These are phyloP conservation scores for Helicorthomorpha holstii DNA, from an alignment of 1,140 invertebrate genomes.

Conservation along the genomic window DNA sequence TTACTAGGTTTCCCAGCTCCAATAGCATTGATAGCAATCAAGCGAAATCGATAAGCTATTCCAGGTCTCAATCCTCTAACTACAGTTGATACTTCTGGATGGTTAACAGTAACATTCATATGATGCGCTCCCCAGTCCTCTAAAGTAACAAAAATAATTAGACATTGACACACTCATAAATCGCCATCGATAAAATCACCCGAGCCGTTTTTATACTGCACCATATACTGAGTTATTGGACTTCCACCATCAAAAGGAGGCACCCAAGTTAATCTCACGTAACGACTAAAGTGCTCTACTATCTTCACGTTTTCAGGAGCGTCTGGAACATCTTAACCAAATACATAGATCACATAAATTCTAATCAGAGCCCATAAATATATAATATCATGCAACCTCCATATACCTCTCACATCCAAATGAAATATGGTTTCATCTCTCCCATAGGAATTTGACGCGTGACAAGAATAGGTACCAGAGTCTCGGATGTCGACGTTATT, in stretches of 20 bases:
- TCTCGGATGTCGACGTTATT: conserved; percentile 3
- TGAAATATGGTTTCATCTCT: conserved; percentile 20
- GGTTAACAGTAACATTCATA: conserved; percentile 37
- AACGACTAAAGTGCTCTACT: conserved; percentile 73
- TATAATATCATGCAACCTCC: background rate
- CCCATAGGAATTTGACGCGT: conserved; percentile 20
- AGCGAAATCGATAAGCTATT: conserved; percentile 3
- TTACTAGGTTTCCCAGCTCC: conserved; percentile 4
- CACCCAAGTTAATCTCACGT: conserved; percentile 81
- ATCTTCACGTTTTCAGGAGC: conserved; percentile 79
- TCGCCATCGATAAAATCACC: background rate
- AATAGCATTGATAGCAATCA: conserved; percentile 5
- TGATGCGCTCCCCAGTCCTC: conserved; percentile 3
- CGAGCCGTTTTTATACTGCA: conserved; percentile 57
- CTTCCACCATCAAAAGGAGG: conserved; percentile 90
- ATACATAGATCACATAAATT: background rate
- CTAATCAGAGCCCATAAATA: background rate
- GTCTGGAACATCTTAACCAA: conserved; percentile 67
- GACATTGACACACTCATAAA: background rate
- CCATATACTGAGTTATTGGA: conserved; percentile 72
- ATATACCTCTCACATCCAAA: conserved; percentile 25
- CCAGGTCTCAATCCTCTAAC: conserved; percentile 77
- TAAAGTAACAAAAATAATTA: background rate
- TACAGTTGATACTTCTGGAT: conserved; percentile 66
- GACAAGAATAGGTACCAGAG: conserved; percentile 19